Evolutionary conservation across 2,888 invertebrate species (phyloP), one percentile per base, ranked within the genome.

Genomic region (Baccha elongata): DNA sequence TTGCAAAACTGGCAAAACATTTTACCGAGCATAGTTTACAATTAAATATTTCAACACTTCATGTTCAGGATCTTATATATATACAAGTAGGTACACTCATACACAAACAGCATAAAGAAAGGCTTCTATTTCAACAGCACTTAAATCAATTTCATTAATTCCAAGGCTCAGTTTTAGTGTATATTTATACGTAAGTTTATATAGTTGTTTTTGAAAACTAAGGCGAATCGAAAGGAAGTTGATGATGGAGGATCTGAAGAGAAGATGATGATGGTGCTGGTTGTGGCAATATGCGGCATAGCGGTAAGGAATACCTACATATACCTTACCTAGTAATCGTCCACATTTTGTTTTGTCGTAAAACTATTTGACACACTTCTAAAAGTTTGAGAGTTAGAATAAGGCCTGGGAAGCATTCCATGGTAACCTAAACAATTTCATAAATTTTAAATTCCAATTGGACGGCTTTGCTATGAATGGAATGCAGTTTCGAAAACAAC

Each of bases 301-400:
- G 4, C 4, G 29, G 8, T 7, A 10, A 40, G 40, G 15, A 37
- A 0, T 37, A 21, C 21, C 0, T 8, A 17, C n/a, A n/a, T 26
- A 1, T 15, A 10, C 26, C 8, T 19, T 15, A 40, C 15, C 8
- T 55, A 42, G 74, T 64, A 69, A 65, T 80, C 64, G 40, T 65
- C 65, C 60, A 65, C 65, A 69, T 46, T 37, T 74, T 62, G 73
- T 48, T 58, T 69, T 80, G 68, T 80, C 48, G 74, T 42, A 53
- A 80, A 74, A 74, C 80, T 75, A 80, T 80, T 80, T 80, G 80
- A 81, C 80, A 81, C 69, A 81, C 58, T 81, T 81, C 17, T 69
- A n/a, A 50, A n/a, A 74, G 42, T 80, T 69, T 53, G 55, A 65
- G 52, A 21, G 7, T 19, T 29, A 11, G 40, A 40, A n/a, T n/a